Evolutionary conservation across 2,113 vertebrate species (phyloP).

Genomic region (Pangasianodon gigas): DNA sequence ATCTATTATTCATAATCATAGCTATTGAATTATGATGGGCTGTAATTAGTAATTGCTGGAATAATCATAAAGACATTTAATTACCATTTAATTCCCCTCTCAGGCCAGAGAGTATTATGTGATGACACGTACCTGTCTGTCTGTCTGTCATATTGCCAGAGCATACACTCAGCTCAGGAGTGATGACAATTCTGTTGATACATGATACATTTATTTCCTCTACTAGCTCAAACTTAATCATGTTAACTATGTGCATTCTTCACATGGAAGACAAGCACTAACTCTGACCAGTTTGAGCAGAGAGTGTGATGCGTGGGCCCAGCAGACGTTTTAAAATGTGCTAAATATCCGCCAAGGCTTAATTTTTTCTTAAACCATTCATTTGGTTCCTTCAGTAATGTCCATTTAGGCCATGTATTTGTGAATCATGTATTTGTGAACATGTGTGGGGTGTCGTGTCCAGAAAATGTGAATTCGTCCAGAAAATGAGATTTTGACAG

Average conservation of each 20-base stretch:
- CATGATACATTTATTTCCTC: not conserved
- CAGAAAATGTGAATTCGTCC: too few relatives aligned
- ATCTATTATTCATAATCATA: not conserved
- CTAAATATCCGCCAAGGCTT: too few relatives aligned
- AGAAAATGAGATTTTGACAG: too few relatives aligned
- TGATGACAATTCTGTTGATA: not conserved
- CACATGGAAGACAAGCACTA: not conserved
- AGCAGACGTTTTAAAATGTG: too few relatives aligned
- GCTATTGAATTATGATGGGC: not conserved
- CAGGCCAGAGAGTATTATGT: not conserved
- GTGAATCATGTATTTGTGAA: too few relatives aligned
- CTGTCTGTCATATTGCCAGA: not conserved
- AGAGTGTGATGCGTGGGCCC: too few relatives aligned
- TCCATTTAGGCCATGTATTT: too few relatives aligned
- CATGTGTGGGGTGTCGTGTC: too few relatives aligned
- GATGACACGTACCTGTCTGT: not conserved
- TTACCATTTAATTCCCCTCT: not conserved
- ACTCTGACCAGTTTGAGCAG: not conserved
- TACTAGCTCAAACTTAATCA: not conserved
- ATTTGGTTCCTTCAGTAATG: too few relatives aligned
- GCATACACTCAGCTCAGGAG: not conserved
- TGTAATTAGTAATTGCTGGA: not conserved
- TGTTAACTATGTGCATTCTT: not conserved
- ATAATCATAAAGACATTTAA: not conserved
- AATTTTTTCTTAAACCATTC: too few relatives aligned